Conservation (phyloP, 2,113 vertebrate genomes). For the Gobiocypris rarus region DNA sequence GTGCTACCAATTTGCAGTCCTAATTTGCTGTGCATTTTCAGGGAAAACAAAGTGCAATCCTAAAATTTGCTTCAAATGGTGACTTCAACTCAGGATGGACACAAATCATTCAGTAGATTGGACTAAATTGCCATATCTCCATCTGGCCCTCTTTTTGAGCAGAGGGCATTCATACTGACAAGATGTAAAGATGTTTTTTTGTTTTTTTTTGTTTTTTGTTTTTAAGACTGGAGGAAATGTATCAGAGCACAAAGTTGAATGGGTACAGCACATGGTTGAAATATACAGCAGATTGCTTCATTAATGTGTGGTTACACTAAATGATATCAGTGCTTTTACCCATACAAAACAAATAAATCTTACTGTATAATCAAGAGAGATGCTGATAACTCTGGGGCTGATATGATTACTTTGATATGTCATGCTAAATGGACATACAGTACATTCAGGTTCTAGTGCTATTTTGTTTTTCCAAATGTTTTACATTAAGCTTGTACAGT, state of each 20-base stretch:
- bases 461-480: background rate
- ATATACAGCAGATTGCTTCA: background rate
- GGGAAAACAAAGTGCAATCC: background rate
- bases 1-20: background rate
- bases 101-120: background rate
- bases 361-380: background rate
- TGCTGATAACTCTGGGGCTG: background rate
- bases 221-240: too few species aligned
- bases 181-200: background rate
- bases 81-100: background rate
- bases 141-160: background rate
- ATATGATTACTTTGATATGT: background rate
- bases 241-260: background rate
- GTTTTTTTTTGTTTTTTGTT: too few species aligned
- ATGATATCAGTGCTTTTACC: background rate
- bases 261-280: background rate
- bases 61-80: background rate
- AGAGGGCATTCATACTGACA: background rate
- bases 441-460: background rate
- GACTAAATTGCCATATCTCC: background rate
- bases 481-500: too few species aligned
- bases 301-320: background rate
- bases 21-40: conserved; percentile 2
- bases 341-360: background rate
- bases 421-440: background rate